Evolutionary conservation across 2,797 vertebrate genomes (phyloP), one percentile per base, ranked within the genome.

Genomic region (Uromys caudimaculatus): DNA sequence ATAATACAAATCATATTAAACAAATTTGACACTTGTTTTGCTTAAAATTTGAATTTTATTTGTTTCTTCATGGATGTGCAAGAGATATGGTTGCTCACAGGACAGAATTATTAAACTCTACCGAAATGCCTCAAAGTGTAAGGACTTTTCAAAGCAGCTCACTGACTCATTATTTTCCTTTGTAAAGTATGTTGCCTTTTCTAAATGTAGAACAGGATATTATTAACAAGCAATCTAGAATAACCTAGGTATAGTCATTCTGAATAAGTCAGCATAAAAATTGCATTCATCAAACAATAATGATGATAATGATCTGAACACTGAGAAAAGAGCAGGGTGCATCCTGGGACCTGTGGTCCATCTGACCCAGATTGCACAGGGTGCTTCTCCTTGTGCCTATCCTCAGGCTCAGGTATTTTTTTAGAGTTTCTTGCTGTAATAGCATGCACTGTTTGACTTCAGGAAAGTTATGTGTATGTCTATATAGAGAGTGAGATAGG

Each of bases 41-140:
- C 62, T 95, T 87, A 81, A 91, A 91, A 88, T 84, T 76, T 87
- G 75, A 89, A 44, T 38, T 93, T 96, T 62, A 62, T 67, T 84
- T 76, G 75, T 75, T 90, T 84, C 50, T 93, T 77, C 32, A 56
- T 81, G 38, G 8, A 81, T 54, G 0, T 85, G 12, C 27, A 62
- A 67, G n/a, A 95, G 29, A 50, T 35, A 89, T 38, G n/a, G 6
- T 44, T 71, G 9, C 2, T 93, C 27, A 56, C 75, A 38, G 29
- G 1, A 93, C 52, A 16, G 19, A 24, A 87, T 87, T 35, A 75
- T 58, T 56, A 41, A 90, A 54, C 10, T 47, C 83, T 92, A 52
- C 71, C 60, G 56, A 96, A 90, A 73, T 82, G 50, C 81, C 52
- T 77, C 69, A 69, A 24, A 32, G 10, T 24, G 44, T 84, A 60